Percentiles rank a stretch among this genome's conserved stretches.
Conservation (phyloP, 2,888 invertebrate genomes). For the Thumatha senex region DNA sequence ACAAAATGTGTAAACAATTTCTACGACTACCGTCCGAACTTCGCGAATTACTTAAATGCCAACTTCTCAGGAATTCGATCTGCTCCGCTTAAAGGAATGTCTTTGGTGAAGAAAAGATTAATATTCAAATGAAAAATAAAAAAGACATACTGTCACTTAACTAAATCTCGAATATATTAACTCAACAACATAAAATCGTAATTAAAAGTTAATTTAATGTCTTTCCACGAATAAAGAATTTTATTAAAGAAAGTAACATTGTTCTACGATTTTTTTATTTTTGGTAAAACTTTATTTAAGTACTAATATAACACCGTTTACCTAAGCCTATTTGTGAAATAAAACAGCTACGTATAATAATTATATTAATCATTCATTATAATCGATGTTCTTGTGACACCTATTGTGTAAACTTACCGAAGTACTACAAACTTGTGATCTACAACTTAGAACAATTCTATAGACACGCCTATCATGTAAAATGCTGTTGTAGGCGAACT, state of each 20-base stretch:
- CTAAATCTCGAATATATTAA: conserved; percentile 65
- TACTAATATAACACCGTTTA: conserved; percentile 69
- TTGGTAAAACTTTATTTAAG: conserved; percentile 76
- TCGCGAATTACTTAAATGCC: too few species aligned
- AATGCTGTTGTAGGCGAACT: conserved; percentile 55
- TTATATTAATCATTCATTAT: conserved; percentile 24
- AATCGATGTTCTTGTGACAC: conserved; percentile 30
- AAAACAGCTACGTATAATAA: conserved; percentile 41
- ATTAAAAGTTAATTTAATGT: conserved; percentile 45
- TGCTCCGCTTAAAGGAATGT: conserved; percentile 29
- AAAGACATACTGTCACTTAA: conserved; percentile 39
- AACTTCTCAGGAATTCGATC: background rate
- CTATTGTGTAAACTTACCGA: conserved; percentile 36
- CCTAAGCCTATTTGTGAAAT: conserved; percentile 68
- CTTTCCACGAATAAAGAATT: conserved; percentile 57
- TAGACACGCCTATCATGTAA: conserved; percentile 69
- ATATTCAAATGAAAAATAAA: conserved; percentile 30
- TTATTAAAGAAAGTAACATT: conserved; percentile 66
- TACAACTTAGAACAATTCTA: conserved; percentile 43
- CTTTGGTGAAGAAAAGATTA: conserved; percentile 67
- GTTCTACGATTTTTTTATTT: conserved; percentile 67
- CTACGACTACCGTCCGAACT: too few species aligned
- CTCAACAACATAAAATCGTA: conserved; percentile 60
- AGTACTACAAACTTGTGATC: conserved; percentile 39
- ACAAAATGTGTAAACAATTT: too few species aligned